A percentile compares a stretch with the other conserved stretches of the same genome.
Conservation (phyloP, 2,797 vertebrate genomes). For the Aeoliscus strigatus region DNA sequence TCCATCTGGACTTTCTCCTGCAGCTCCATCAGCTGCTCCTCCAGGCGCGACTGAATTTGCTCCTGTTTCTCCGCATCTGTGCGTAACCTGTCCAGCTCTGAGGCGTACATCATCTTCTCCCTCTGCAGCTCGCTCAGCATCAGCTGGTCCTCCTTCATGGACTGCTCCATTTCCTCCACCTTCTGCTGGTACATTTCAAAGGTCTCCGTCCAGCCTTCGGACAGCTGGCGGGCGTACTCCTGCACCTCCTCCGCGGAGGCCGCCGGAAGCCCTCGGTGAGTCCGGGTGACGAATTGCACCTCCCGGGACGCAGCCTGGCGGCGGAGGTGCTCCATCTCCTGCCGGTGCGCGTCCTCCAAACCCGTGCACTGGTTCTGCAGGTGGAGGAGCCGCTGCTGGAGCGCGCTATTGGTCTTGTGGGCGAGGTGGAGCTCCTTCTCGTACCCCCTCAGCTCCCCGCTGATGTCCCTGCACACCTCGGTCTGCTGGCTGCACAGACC, state of each 20-base stretch:
- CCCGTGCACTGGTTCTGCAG: conserved; percentile 73
- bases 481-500: conserved; percentile 73
- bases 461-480: conserved; percentile 72
- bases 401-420: conserved; percentile 70
- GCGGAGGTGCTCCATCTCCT: conserved; percentile 67
- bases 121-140: conserved; percentile 74
- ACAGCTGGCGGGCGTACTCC: conserved; percentile 74
- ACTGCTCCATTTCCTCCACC: conserved; percentile 81
- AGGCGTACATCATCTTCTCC: conserved; percentile 75
- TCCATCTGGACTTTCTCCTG: conserved; percentile 76
- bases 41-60: conserved; percentile 75
- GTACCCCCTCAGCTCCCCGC: conserved; percentile 77
- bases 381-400: conserved; percentile 79
- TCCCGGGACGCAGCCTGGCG: conserved; percentile 63
- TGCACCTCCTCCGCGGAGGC: conserved; percentile 76
- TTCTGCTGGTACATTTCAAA: conserved; percentile 82
- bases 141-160: conserved; percentile 71
- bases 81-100: conserved; percentile 76
- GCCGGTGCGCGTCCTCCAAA: conserved; percentile 76
- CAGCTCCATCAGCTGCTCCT: conserved; percentile 78
- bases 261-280: conserved; percentile 52
- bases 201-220: conserved; percentile 80
- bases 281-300: conserved; percentile 53
- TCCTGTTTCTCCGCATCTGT: conserved; percentile 74
- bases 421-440: conserved; percentile 75